Conservation (phyloP, 2,888 invertebrate species). For the Rotaria macrura region DNA sequence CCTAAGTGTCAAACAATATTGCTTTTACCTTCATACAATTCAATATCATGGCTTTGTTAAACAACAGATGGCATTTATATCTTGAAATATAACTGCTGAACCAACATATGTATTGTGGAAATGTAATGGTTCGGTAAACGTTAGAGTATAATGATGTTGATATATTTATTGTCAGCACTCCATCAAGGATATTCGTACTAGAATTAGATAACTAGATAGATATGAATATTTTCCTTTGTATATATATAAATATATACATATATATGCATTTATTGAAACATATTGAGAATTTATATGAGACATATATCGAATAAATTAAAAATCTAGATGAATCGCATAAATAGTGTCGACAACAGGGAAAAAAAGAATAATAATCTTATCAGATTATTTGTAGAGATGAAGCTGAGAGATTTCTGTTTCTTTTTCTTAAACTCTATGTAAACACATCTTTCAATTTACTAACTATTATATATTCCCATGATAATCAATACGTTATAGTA, state of each 20-base stretch:
- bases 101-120: neutral
- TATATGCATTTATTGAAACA: neutral
- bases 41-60: neutral
- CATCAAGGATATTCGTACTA: neutral
- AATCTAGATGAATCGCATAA: too few relatives aligned
- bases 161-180: neutral
- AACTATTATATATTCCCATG: too few relatives aligned
- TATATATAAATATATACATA: too few relatives aligned
- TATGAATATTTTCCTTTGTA: neutral
- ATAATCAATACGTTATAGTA: neutral
- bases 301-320: too few relatives aligned
- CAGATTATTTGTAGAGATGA: too few relatives aligned
- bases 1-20: neutral
- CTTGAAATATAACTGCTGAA: neutral
- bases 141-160: neutral
- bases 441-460: too few relatives aligned
- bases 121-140: neutral
- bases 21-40: neutral
- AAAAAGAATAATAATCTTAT: too few relatives aligned
- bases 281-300: too few relatives aligned
- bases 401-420: too few relatives aligned
- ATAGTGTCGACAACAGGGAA: too few relatives aligned
- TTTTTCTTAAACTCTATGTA: too few relatives aligned
- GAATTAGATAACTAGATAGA: neutral
- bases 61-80: neutral